A percentile compares a stretch with the other conserved stretches of the same genome.
Conservation (phyloP, 2,888 invertebrate species). For the Kuschelorhynchus macadamiae region DNA sequence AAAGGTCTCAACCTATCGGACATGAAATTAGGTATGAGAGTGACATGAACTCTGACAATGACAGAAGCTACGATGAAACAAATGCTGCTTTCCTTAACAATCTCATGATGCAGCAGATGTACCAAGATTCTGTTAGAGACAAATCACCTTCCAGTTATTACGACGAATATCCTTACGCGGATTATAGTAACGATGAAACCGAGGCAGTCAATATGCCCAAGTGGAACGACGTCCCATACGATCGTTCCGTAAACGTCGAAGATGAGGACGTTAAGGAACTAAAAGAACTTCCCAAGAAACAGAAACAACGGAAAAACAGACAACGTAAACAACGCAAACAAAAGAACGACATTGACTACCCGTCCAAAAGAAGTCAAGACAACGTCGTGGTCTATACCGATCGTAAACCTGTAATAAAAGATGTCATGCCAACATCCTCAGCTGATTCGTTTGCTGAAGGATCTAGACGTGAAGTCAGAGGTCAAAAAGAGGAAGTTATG, state of each 20-base stretch:
- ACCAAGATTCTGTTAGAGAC: conserved; percentile 70
- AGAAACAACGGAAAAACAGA: conserved; percentile 51
- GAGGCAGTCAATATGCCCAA: conserved; percentile 44
- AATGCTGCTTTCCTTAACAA: conserved; percentile 79
- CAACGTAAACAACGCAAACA: conserved; percentile 58
- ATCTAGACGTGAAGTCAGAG: conserved; percentile 61
- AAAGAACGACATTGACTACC: conserved; percentile 29
- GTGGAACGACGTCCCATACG: conserved; percentile 58
- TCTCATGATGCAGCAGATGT: conserved; percentile 77
- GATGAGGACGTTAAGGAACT: conserved; percentile 78
- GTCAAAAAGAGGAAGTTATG: conserved; percentile 77
- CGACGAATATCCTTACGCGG: conserved; percentile 52
- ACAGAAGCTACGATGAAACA: conserved; percentile 65
- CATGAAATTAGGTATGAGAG: conserved; percentile 78
- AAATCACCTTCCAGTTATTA: conserved; percentile 52
- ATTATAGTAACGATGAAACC: conserved; percentile 47
- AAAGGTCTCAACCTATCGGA: conserved; percentile 75
- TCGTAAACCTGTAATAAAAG: conserved; percentile 64
- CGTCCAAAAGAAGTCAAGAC: conserved; percentile 40
- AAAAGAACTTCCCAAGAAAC: conserved; percentile 74
- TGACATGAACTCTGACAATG: conserved; percentile 62
- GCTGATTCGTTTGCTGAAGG: conserved; percentile 52
- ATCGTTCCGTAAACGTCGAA: conserved; percentile 63
- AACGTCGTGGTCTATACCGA: conserved; percentile 59
- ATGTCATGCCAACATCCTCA: conserved; percentile 54